These are phyloP conservation scores for Brachyhypopomus gauderio DNA, from an alignment of 2,113 vertebrate genomes.

Conservation along the genomic window DNA sequence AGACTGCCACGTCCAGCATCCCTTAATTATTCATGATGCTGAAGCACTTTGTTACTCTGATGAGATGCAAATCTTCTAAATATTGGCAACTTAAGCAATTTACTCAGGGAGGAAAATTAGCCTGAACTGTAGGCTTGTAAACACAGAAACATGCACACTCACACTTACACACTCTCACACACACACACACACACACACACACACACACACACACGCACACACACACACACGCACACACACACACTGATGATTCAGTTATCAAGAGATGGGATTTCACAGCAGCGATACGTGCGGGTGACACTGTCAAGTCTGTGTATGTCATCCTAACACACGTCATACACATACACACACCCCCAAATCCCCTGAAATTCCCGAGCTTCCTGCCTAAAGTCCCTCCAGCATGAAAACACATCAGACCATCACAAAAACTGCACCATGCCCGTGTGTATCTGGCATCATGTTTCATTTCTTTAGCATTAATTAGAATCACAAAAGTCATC, in stretches of 20 bases:
- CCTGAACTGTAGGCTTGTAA: conserved; percentile 54
- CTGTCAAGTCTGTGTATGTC: conserved; percentile 42
- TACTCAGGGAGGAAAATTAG: conserved; percentile 44
- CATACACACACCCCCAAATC: too few species aligned
- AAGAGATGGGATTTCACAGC: conserved; percentile 23
- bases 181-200: conserved; percentile 67
- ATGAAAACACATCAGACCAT: background rate
- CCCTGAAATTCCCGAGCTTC: conserved; percentile 35
- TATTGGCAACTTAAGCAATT: conserved; percentile 47
- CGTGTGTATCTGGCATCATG: background rate
- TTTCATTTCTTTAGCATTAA: conserved; percentile 15
- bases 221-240: conserved; percentile 60
- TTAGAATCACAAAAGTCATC: conserved; percentile 9
- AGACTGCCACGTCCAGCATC: background rate
- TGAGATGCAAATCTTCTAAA: conserved; percentile 52
- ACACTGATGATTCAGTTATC: conserved; percentile 39
- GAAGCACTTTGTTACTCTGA: conserved; percentile 35
- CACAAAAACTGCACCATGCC: background rate
- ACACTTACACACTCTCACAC: conserved; percentile 14
- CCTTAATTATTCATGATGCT: conserved; percentile 38
- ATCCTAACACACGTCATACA: conserved; percentile 41
- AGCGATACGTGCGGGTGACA: background rate
- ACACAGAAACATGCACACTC: conserved; percentile 33
- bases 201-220: conserved; percentile 66
- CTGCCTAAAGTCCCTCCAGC: conserved; percentile 8